Conservation (phyloP, 2,113 vertebrate species). For the Tachuris rubrigastra region DNA sequence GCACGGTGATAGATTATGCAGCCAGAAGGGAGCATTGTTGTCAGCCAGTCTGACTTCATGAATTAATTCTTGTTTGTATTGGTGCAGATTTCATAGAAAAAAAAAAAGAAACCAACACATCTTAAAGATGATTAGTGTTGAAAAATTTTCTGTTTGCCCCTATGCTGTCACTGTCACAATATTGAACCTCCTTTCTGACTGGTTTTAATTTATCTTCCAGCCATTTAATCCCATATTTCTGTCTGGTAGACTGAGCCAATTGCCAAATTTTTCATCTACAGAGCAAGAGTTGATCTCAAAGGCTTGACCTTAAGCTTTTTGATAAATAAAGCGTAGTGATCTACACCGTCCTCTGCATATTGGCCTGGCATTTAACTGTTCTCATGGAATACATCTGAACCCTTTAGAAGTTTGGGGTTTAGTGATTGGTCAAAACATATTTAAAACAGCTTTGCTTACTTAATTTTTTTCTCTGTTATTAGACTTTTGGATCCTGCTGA, state of each 20-base stretch:
- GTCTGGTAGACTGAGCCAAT: neutral
- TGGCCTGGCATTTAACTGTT: neutral
- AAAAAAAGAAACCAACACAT: neutral
- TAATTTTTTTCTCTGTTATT: neutral
- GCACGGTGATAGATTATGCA: constrained; percentile 8
- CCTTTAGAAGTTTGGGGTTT: neutral
- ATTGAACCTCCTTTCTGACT: neutral
- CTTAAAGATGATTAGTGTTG: neutral
- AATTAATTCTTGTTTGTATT: constrained; percentile 30
- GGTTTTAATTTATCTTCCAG: constrained; percentile 13
- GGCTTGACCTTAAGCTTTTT: constrained; percentile 23
- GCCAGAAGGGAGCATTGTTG: neutral
- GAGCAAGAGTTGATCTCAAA: neutral
- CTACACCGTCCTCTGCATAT: neutral
- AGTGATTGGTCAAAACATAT: neutral
- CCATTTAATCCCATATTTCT: constrained; percentile 47
- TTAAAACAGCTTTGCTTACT: neutral
- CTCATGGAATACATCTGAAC: neutral
- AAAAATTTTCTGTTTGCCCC: constrained; percentile 17
- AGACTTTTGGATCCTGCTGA: neutral
- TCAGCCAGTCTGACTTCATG: constrained; percentile 1
- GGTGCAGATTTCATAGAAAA: neutral
- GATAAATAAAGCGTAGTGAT: neutral
- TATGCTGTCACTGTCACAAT: neutral
- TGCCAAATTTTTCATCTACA: neutral